Evolutionary conservation across 2,797 vertebrate species (phyloP), one percentile per base, ranked within the genome.

Genomic region (Darevskia mixta): DNA sequence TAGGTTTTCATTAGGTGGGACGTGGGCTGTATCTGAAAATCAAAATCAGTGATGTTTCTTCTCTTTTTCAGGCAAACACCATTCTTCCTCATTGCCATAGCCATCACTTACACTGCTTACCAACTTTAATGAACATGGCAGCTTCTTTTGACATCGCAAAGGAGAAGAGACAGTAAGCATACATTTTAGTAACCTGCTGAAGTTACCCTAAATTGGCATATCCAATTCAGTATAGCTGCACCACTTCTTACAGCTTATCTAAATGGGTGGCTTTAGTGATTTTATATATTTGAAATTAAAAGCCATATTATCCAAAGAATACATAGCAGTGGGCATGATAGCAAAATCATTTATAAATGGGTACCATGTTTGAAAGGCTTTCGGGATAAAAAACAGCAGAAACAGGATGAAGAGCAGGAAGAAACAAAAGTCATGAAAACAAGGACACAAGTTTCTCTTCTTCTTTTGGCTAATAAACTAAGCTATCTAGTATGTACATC

Each of bases 71-170:
- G 99, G 99, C 99, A 93, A 99, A 99, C 95, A 99, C 98, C 95
- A 99, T 99, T 95, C 98, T 99, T 95, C 99, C 99, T 93, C 98
- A 99, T 95, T 98, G 98, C 88, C 98, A 99, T 92, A 99, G 98
- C 93, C 98, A 99, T 96, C 98, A 99, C 95, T 97, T 99, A 94
- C 99, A 99, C 96, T 99, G 99, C 94, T 97, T 99, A 90, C 99
- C 99, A 87, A 99, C 98, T 55, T 97, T 99, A 93, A 99, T 99
- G 97, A 99, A 99, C 94, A 98, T 99, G 98, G 99, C 99, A 13
- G 99, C 98, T 86, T 99, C 99, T 75, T 99, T 99, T 91, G 98
- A 99, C 96, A 99, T 99, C 94, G 91, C 97, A 92, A 99, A 98
- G 95, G 98, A 99, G 94, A 99, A 99, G 94, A 97, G 98, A 90